These are phyloP conservation scores for Pampus argenteus DNA, from an alignment of 2,797 vertebrate genomes.

Conservation along the genomic window DNA sequence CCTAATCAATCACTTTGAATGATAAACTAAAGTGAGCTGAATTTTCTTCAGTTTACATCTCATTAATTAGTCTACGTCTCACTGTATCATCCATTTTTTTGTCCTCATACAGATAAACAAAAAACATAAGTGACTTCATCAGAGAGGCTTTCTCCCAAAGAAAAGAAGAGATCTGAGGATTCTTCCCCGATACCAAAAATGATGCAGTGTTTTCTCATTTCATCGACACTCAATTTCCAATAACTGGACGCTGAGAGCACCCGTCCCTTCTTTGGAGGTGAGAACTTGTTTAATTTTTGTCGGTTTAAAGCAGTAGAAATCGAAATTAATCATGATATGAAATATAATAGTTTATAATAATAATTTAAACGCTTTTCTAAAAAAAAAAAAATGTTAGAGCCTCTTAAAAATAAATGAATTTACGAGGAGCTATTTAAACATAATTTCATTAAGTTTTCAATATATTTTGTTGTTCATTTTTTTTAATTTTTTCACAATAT, in stretches of 20 bases:
- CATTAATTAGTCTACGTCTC: constrained; percentile 1
- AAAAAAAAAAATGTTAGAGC: too few species aligned
- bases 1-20: constrained; percentile 35
- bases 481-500: too few species aligned
- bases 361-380: too few species aligned
- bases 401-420: too few species aligned
- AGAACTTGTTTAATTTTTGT: not conserved
- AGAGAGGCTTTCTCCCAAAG: not conserved
- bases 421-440: too few species aligned
- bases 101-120: constrained; percentile 29
- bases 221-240: not conserved
- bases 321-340: too few species aligned
- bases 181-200: not conserved
- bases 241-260: not conserved
- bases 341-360: too few species aligned
- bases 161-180: not conserved
- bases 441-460: too few species aligned
- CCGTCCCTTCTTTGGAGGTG: not conserved
- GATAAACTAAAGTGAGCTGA: constrained; percentile 11
- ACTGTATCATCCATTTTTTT: constrained; percentile 13
- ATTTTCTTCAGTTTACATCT: not conserved
- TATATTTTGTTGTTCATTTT: too few species aligned
- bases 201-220: constrained; percentile 3
- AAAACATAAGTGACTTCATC: constrained; percentile 19
- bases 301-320: not conserved